Evolutionary conservation across 2,797 vertebrate species (phyloP), one percentile per base, ranked within the genome.

Genomic region (Rhynchotus rufescens): DNA sequence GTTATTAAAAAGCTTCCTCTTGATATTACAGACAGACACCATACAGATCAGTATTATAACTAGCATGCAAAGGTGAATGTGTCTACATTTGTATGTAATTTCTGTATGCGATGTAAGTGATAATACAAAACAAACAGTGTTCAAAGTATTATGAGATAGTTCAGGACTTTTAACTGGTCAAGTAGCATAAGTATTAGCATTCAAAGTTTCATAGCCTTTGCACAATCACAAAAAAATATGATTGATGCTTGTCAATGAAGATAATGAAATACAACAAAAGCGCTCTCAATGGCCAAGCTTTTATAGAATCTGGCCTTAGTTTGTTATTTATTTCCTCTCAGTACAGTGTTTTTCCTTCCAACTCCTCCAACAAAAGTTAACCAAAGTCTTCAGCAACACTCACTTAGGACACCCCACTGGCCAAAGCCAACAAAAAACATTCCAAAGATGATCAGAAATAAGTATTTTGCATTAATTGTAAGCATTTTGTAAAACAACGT

Each of bases 61-160:
- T 75, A 80, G 75, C 10, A 17, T 1, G 5, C 5, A 1, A 12
- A 88, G 69, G 87, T 32, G 3, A 45, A 56, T 12, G 19, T n/a
- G 20, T 32, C 36, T 61, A 4, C 17, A 59, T 56, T 20, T 36
- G 36, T 36, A 36, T 36, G 36, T 36, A 36, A 36, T 36, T 40
- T n/a, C 20, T 19, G 30, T n/a, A 56, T 56, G 30, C 10, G 11
- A 56, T 56, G 52, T 54, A 38, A 77, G 14, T 72, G 21, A 7
- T 72, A 65, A 36, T 21, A 20, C 28, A 59, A 85, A 88, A 40
- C 51, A 44, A 10, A 9, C 16, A 57, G 17, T 0, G 0, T 57
- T 84, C 65, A 56, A n/a, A 14, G 36, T 44, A 47, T 23, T 88
- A 40, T 40, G 36, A 69, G 30, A 49, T 1, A 13, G 36, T 40